Percentiles rank a stretch among this genome's conserved stretches.
These are phyloP conservation scores for Cactoblastis cactorum DNA, from an alignment of 2,888 invertebrate genomes.

Conservation along the genomic window DNA sequence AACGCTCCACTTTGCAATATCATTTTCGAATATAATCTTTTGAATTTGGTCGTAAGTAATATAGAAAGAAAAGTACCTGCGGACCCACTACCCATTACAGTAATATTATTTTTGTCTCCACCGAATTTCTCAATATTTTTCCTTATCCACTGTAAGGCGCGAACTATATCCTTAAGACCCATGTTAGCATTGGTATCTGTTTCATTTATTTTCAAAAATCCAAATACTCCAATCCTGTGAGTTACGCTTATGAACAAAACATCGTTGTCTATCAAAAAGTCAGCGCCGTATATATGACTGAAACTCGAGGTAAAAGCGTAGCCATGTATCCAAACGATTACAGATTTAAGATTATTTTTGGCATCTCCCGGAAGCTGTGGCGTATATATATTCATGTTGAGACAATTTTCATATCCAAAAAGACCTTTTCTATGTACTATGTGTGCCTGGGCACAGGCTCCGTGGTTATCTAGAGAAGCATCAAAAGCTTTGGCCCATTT, in stretches of 20 bases:
- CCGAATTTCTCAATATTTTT: constrained; percentile 54
- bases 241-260: constrained; percentile 54
- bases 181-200: constrained; percentile 55
- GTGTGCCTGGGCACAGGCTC: constrained; percentile 82
- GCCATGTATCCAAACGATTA: constrained; percentile 68
- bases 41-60: constrained; percentile 50
- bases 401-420: constrained; percentile 80
- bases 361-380: constrained; percentile 57
- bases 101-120: constrained; percentile 56
- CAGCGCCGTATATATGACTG: constrained; percentile 65
- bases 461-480: constrained; percentile 68
- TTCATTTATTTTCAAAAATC: constrained; percentile 60
- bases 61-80: constrained; percentile 58
- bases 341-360: constrained; percentile 35
- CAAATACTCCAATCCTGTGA: constrained; percentile 64
- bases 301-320: constrained; percentile 64
- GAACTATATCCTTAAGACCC: constrained; percentile 68
- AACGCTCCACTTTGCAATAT: constrained; percentile 68
- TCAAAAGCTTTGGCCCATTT: constrained; percentile 78
- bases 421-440: constrained; percentile 52
- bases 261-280: constrained; percentile 64
- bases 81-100: constrained; percentile 62
- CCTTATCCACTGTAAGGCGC: constrained; percentile 66
- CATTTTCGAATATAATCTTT: constrained; percentile 56
- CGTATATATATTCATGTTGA: constrained; percentile 84